Evolutionary conservation across 2,888 invertebrate species (phyloP).

Genomic region (Nephrocerus scutellatus): DNA sequence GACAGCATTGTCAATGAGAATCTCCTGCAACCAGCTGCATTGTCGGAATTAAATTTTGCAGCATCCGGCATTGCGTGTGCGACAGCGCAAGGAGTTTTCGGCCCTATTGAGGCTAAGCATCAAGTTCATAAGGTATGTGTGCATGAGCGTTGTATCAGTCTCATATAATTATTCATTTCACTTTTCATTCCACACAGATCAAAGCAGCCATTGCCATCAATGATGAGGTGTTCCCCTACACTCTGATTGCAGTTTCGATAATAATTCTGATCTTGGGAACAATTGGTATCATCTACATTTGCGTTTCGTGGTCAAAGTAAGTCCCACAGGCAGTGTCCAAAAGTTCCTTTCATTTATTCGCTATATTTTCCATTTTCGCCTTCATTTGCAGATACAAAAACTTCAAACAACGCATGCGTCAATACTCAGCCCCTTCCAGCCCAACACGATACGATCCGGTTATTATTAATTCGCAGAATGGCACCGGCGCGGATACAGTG

Average conservation of each 20-base stretch:
- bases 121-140: constrained; percentile 40
- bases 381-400: constrained; percentile 64
- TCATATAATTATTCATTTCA: too few species aligned
- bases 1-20: constrained; percentile 63
- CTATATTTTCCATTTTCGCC: background rate
- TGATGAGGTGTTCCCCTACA: constrained; percentile 77
- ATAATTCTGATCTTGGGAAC: constrained; percentile 82
- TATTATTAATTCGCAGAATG: constrained; percentile 49
- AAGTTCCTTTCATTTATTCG: background rate
- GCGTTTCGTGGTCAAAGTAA: constrained; percentile 89
- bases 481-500: constrained; percentile 46
- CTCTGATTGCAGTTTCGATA: constrained; percentile 78
- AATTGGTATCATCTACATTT: constrained; percentile 86
- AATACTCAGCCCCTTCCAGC: constrained; percentile 60
- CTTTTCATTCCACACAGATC: too few species aligned
- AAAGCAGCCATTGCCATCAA: constrained; percentile 53
- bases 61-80: constrained; percentile 63
- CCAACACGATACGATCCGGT: constrained; percentile 64
- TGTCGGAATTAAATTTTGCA: constrained; percentile 61
- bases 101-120: constrained; percentile 45
- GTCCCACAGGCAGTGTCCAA: constrained; percentile 22
- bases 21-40: constrained; percentile 56
- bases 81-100: constrained; percentile 61
- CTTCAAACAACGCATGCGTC: constrained; percentile 75
- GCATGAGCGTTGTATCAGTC: background rate